Evolutionary conservation across 2,888 invertebrate species (phyloP).

Genomic region (Heteropelma amictum): DNA sequence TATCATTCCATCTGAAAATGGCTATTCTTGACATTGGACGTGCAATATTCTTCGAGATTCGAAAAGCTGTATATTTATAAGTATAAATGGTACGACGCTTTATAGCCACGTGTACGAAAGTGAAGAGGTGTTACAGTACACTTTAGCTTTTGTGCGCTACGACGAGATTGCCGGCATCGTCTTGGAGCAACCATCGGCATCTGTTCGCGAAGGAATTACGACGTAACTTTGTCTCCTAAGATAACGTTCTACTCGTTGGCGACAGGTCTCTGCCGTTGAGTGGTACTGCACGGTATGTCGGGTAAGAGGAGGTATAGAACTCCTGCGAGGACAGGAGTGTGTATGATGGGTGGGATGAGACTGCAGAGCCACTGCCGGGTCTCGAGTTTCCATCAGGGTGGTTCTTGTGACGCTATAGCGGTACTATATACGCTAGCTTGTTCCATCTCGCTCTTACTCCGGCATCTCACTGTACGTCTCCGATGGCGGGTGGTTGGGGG

Average conservation of each 20-base stretch:
- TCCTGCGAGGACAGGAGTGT: conserved; percentile 69
- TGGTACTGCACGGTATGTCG: conserved; percentile 60
- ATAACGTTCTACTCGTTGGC: conserved; percentile 67
- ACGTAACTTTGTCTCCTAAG: conserved; percentile 77
- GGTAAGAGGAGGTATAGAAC: conserved; percentile 50
- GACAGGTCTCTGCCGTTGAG: conserved; percentile 71
- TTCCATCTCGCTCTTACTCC: conserved; percentile 52
- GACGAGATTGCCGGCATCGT: conserved; percentile 62
- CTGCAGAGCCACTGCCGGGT: conserved; percentile 65
- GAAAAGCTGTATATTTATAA: too few species aligned
- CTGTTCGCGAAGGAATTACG: conserved; percentile 78
- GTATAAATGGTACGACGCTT: too few species aligned
- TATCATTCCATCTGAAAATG: conserved; percentile 38
- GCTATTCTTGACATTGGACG: conserved; percentile 6
- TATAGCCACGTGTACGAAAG: too few species aligned
- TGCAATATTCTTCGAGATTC: conserved; percentile 5
- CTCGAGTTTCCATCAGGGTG: conserved; percentile 77
- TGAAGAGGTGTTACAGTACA: too few species aligned
- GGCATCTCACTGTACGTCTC: conserved; percentile 52
- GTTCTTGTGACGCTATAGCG: conserved; percentile 70
- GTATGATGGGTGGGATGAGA: conserved; percentile 74
- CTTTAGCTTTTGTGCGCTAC: conserved; percentile 25
- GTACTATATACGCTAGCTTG: conserved; percentile 54
- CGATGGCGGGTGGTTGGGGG: conserved; percentile 47
- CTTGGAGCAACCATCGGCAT: conserved; percentile 75